phyloP scores from a whole-genome alignment of 2,888 invertebrate genomes.

The Pseudococcus jackbeardsleyi region DNA sequence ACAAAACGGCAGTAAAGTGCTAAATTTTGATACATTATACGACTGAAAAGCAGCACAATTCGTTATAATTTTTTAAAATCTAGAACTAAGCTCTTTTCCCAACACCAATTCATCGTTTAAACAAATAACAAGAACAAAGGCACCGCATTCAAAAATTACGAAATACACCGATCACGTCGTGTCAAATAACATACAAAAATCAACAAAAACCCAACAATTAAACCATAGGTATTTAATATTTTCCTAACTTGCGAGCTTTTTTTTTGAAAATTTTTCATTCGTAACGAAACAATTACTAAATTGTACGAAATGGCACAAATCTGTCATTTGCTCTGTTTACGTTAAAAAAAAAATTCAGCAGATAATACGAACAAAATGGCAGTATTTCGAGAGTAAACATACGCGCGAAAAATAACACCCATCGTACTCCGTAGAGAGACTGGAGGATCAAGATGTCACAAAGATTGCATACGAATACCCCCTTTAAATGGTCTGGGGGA shows the following conservation, averaged over 20 bases:
- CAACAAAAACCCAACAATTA: slow-evolving; percentile 22
- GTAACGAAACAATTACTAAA: slow-evolving; percentile 7
- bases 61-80: not conserved
- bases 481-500: not conserved
- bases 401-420: slow-evolving; percentile 15
- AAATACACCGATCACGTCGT: not conserved
- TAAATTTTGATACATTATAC: slow-evolving; percentile 10
- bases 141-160: not conserved
- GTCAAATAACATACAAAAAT: slow-evolving; percentile 14
- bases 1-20: slow-evolving; percentile 7
- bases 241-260: too few relatives aligned
- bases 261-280: not conserved
- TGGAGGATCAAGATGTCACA: not conserved
- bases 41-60: slow-evolving; percentile 3
- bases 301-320: slow-evolving; percentile 26
- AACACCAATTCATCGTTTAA: slow-evolving; percentile 24
- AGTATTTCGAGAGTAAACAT: slow-evolving; percentile 30
- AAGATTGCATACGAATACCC: not conserved
- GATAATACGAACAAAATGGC: slow-evolving; percentile 16
- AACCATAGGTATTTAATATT: not conserved
- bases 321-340: not conserved
- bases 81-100: slow-evolving; percentile 21
- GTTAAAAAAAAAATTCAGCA: not conserved
- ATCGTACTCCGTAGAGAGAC: not conserved
- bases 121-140: slow-evolving; percentile 30